Conservation (phyloP, 2,797 vertebrate genomes). For the Takifugu rubripes region DNA sequence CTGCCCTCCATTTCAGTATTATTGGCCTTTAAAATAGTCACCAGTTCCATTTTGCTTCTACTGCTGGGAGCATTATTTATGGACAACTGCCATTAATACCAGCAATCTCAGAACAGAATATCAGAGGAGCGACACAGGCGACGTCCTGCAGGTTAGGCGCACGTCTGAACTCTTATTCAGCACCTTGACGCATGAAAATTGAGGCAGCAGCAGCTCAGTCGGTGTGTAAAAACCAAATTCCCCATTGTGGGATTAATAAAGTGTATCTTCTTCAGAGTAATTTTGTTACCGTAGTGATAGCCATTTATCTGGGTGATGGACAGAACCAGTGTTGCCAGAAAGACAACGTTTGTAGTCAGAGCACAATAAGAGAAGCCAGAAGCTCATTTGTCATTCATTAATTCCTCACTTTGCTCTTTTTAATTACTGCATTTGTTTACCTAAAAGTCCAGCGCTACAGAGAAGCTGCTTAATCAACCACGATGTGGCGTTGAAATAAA, state of each 20-base stretch:
- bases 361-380: constrained; percentile 52
- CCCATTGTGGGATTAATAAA: no score
- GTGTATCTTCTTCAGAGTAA: no score
- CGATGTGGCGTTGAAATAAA: constrained; percentile 40
- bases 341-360: constrained; percentile 38
- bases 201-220: no score
- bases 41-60: constrained; percentile 6
- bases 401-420: background rate
- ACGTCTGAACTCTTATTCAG: constrained; percentile 18
- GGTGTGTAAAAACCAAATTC: no score
- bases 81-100: constrained; percentile 23
- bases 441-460: constrained; percentile 64
- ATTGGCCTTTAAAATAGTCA: constrained; percentile 21
- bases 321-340: constrained; percentile 22
- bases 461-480: constrained; percentile 45
- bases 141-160: constrained; percentile 17
- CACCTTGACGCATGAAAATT: constrained; percentile 16
- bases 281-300: no score
- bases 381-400: constrained; percentile 19
- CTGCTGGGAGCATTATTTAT: constrained; percentile 27
- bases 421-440: constrained; percentile 51
- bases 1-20: constrained; percentile 1
- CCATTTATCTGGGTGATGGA: constrained; percentile 23
- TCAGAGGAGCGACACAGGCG: constrained; percentile 14
- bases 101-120: constrained; percentile 26